Evolutionary conservation across 2,797 vertebrate genomes (phyloP), one percentile per base, ranked within the genome.

Genomic region (Enteromius viviparus): DNA sequence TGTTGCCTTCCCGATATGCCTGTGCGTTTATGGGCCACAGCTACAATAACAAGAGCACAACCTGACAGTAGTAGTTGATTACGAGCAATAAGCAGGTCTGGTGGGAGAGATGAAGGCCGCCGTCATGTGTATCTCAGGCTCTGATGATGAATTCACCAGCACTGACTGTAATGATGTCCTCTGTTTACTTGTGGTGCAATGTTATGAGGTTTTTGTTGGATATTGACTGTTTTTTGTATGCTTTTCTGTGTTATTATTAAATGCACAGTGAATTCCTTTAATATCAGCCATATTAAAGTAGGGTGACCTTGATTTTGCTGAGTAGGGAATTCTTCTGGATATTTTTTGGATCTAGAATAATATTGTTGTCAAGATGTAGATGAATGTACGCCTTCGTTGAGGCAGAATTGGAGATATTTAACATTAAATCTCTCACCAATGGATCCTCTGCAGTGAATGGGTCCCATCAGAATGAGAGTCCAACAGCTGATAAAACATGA

Each of bases 51-150:
- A 72, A 72, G 45, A 42, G 75, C 49, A 47, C 21, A 58, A 60
- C 58, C 74, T 80, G 85, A 68, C 42, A 23, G 53, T 80, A 68
- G 76, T 79, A 82, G 80, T 80, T 85, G 83, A 83, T 83, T 80
- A 72, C 17, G 11, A 37, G 84, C 84, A 83, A 79, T 87, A 83
- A 77, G 74, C 66, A 65, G 40, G 64, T 76, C 76, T 85, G 68
- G 37, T 80, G 86, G 72, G 83, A 75, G 60, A 78, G 14, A 80
- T 34, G 45, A 29, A 62, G 74, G 7, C 26, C 23, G n/a, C 37
- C 26, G 0, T 82, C 45, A 51, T 77, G 68, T 53, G 32, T 66
- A 0, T 75, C n/a, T 78, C 23, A 58, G 76, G 47, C 47, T 78
- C 37, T 26, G 42, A 26, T 82, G 58, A 34, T 77, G 34, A 78